These are phyloP conservation scores for Bombus superbus DNA, from an alignment of 1,140 invertebrate genomes.

Conservation along the genomic window DNA sequence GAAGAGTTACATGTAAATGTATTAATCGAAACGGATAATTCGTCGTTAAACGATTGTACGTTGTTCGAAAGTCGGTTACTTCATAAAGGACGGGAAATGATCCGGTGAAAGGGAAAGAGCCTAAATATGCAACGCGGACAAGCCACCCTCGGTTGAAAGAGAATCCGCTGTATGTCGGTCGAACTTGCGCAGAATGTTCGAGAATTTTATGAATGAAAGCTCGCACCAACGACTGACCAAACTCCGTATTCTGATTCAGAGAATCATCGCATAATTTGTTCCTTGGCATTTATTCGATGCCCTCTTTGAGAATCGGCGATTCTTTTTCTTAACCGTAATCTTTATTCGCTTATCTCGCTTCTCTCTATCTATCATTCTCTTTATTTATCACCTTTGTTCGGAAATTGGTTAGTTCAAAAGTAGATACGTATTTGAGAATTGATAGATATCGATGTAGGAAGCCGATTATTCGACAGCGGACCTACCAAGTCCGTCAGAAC, in stretches of 20 bases:
- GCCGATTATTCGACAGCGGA: too few species aligned
- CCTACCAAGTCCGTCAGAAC: too few species aligned
- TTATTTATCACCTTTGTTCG: too few species aligned
- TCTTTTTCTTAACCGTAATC: neutral
- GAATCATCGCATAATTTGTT: neutral
- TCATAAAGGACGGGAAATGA: neutral
- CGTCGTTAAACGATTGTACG: too few species aligned
- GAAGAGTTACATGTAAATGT: too few species aligned
- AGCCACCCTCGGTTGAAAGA: conserved; percentile 39
- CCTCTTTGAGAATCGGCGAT: neutral
- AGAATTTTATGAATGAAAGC: conserved; percentile 62
- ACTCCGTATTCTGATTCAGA: neutral
- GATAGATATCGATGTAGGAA: too few species aligned
- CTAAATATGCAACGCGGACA: conserved; percentile 37
- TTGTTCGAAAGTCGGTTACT: neutral
- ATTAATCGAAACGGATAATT: neutral
- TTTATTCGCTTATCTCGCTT: neutral
- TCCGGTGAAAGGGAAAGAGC: conserved; percentile 32
- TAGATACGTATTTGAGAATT: too few species aligned
- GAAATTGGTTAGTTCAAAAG: too few species aligned
- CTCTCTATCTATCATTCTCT: too few species aligned
- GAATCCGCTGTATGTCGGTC: conserved; percentile 48
- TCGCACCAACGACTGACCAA: conserved; percentile 22
- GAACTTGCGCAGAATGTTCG: conserved; percentile 45
- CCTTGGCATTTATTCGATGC: neutral